These are phyloP conservation scores for Conopomorpha cramerella DNA, from an alignment of 1,140 invertebrate species.

Conservation along the genomic window DNA sequence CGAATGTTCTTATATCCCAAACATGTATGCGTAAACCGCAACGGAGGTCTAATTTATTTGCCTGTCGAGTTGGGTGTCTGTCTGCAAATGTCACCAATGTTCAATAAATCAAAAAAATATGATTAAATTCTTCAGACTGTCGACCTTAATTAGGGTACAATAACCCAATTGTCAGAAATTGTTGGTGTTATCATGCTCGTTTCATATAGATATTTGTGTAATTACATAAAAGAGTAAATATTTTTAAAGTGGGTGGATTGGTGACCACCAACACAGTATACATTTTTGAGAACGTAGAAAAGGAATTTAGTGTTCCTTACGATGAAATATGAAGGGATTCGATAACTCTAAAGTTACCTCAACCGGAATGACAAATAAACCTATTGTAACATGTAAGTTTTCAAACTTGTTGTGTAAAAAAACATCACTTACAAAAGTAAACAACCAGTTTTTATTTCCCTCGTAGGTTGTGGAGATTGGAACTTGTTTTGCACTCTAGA, in stretches of 20 bases:
- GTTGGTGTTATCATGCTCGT: too few species aligned
- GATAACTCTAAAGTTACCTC: slow-evolving; percentile 37
- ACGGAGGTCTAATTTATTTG: too few species aligned
- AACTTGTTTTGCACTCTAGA: slow-evolving; percentile 84
- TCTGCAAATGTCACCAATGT: slow-evolving; percentile 16
- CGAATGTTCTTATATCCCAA: too few species aligned
- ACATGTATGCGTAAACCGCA: too few species aligned
- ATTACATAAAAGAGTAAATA: slow-evolving; percentile 7
- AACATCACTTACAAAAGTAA: too few species aligned
- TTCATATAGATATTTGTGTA: too few species aligned
- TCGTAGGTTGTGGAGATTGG: slow-evolving; percentile 87
- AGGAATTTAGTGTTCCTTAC: too few species aligned
- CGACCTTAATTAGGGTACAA: slow-evolving; percentile 8
- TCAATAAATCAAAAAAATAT: slow-evolving; percentile 36
- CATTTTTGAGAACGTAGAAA: too few species aligned
- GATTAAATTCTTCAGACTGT: too few species aligned
- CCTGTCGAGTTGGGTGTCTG: slow-evolving; percentile 28
- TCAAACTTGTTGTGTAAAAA: slow-evolving; percentile 4
- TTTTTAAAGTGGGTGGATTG: slow-evolving; percentile 36
- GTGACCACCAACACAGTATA: too few species aligned
- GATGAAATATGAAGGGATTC: slow-evolving; percentile 57
- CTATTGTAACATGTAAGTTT: slow-evolving; percentile 63
- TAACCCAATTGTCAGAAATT: too few species aligned
- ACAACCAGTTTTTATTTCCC: slow-evolving; percentile 6
- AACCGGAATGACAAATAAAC: slow-evolving; percentile 60